phyloP scores from a whole-genome alignment of 1,140 invertebrate genomes.

The Antheraea mylitta region DNA sequence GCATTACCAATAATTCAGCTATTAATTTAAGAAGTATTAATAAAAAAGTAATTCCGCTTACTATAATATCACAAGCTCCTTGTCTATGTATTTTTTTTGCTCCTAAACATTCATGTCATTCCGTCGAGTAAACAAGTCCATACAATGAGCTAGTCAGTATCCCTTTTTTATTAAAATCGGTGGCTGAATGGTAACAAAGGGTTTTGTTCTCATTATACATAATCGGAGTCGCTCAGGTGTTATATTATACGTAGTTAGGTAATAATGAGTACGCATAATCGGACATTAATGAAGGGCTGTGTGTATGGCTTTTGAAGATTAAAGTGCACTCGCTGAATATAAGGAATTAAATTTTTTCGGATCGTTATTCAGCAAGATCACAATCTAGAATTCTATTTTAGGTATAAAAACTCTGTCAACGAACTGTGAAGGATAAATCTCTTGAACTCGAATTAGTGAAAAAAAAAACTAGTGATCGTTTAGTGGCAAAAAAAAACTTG shows the following conservation, averaged over 20 bases:
- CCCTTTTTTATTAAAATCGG: constrained; percentile 71
- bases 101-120: constrained; percentile 67
- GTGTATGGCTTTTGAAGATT: background rate
- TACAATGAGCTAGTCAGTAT: constrained; percentile 60
- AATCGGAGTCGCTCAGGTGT: constrained; percentile 70
- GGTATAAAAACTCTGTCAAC: too few relatives aligned
- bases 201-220: constrained; percentile 67
- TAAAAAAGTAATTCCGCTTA: too few relatives aligned
- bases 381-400: too few relatives aligned
- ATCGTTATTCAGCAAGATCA: background rate
- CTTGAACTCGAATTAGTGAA: too few relatives aligned
- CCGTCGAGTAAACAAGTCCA: constrained; percentile 60
- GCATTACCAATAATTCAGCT: too few relatives aligned
- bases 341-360: background rate
- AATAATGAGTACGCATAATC: background rate
- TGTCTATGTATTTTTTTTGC: constrained; percentile 46
- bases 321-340: too few relatives aligned
- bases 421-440: too few relatives aligned
- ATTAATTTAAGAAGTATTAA: too few relatives aligned
- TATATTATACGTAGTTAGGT: constrained; percentile 44
- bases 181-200: constrained; percentile 67
- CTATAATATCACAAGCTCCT: constrained; percentile 7
- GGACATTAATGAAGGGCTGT: background rate
- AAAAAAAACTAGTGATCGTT: too few relatives aligned
- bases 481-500: too few relatives aligned